Conservation (phyloP, 2,113 vertebrate species). For the Lagopus leucura region DNA sequence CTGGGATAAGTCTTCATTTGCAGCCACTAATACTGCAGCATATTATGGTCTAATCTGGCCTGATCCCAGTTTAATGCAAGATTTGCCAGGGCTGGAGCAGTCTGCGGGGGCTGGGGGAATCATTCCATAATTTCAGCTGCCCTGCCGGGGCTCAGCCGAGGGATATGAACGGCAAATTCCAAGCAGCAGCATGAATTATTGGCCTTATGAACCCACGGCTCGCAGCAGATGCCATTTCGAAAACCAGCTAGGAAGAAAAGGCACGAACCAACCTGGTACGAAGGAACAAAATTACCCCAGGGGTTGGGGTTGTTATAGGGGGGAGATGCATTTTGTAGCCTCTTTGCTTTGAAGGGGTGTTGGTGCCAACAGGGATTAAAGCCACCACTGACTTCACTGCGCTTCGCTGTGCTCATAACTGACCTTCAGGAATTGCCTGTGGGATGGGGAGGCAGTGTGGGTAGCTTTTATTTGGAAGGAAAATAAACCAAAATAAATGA, state of each 20-base stretch:
- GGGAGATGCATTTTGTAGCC: neutral
- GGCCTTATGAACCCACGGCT: conserved; percentile 73
- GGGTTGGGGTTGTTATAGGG: neutral
- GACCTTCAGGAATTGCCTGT: neutral
- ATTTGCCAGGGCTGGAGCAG: conserved; percentile 83
- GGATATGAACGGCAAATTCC: conserved; percentile 86
- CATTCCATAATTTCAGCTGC: conserved; percentile 79
- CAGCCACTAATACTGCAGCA: conserved; percentile 91
- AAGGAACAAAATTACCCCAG: conserved; percentile 75
- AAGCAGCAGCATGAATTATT: conserved; percentile 77
- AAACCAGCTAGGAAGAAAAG: conserved; percentile 76
- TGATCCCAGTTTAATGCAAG: conserved; percentile 99
- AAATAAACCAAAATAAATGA: neutral
- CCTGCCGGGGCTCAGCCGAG: conserved; percentile 76
- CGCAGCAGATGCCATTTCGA: conserved; percentile 77
- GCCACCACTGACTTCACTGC: accelerated
- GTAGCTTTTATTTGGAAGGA: neutral
- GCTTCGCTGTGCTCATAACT: accelerated
- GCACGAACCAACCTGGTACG: conserved; percentile 72
- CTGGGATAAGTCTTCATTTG: conserved; percentile 88
- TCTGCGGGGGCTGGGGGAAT: neutral
- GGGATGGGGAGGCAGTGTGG: neutral
- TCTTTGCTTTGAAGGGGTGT: neutral
- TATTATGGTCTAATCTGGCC: conserved; percentile 97
- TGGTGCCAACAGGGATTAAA: neutral